phyloP scores from a whole-genome alignment of 1,140 invertebrate species.

The Contarinia nasturtii region DNA sequence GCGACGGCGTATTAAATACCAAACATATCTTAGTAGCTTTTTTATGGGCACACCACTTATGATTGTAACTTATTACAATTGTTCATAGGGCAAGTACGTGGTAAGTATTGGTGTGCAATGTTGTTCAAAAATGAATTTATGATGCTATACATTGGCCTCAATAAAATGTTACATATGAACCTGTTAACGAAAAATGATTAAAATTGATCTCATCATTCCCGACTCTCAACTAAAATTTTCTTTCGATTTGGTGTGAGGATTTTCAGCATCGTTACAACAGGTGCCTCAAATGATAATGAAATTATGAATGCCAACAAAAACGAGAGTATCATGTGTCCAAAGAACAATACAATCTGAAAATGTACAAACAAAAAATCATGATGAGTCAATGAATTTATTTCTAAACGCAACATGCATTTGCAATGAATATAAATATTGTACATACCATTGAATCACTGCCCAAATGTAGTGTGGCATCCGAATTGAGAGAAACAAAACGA shows the following conservation, averaged over 20 bases:
- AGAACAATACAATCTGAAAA: conserved; percentile 24
- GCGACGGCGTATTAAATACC: too few relatives aligned
- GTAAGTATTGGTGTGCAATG: too few relatives aligned
- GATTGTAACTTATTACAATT: too few relatives aligned
- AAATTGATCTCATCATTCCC: neutral
- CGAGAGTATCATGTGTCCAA: conserved; percentile 55
- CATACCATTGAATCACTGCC: conserved; percentile 53
- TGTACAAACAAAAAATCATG: too few relatives aligned
- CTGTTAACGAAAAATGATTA: too few relatives aligned
- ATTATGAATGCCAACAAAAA: conserved; percentile 58
- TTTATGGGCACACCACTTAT: too few relatives aligned
- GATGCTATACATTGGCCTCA: too few relatives aligned
- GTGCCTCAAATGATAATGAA: conserved; percentile 63
- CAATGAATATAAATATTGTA: conserved; percentile 11
- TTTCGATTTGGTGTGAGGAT: conserved; percentile 46
- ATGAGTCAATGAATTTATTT: conserved; percentile 4
- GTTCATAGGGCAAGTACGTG: too few relatives aligned
- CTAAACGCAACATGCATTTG: neutral
- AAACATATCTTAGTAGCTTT: too few relatives aligned
- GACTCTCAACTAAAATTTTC: neutral
- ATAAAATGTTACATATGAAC: too few relatives aligned
- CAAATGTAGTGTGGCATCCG: conserved; percentile 58
- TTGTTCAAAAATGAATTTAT: too few relatives aligned
- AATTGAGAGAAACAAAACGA: conserved; percentile 49
- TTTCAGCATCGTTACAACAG: conserved; percentile 66